These are phyloP conservation scores for Calcarius lapponicus DNA, from an alignment of 2,797 vertebrate species.

Conservation along the genomic window DNA sequence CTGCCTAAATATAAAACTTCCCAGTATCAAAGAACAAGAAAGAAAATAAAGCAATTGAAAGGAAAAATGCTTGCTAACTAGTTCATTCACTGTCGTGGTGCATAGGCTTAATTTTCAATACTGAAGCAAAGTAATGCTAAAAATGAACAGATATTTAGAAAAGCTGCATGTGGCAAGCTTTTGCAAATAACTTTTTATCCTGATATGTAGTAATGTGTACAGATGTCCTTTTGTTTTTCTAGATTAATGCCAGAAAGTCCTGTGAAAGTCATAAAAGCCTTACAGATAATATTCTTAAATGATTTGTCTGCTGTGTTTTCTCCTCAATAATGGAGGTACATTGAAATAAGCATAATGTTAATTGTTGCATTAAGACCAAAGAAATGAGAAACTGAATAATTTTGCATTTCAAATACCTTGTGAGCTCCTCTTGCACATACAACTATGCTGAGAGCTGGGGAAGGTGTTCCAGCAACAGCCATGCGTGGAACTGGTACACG, in stretches of 20 bases:
- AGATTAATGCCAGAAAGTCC: slow-evolving; percentile 16
- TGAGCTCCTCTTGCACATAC: rapidly evolving
- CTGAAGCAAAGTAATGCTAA: neutral
- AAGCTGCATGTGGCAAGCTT: neutral
- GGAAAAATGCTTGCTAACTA: slow-evolving; percentile 1
- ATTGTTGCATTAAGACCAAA: neutral
- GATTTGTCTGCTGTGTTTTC: neutral
- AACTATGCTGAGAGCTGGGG: neutral
- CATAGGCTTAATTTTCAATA: slow-evolving; percentile 25
- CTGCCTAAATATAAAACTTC: slow-evolving; percentile 21
- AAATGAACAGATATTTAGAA: slow-evolving; percentile 4
- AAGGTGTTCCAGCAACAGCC: neutral
- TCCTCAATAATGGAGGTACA: neutral
- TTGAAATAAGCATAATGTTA: neutral
- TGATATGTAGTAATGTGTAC: neutral
- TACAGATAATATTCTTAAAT: neutral
- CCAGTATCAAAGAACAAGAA: neutral
- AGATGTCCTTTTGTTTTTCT: slow-evolving; percentile 33
- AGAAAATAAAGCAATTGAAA: slow-evolving; percentile 21
- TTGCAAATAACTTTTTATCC: slow-evolving; percentile 31
- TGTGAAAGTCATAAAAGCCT: slow-evolving; percentile 6
- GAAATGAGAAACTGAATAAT: neutral
- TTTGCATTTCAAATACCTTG: neutral
- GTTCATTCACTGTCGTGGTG: slow-evolving; percentile 1
- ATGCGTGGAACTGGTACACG: rapidly evolving